Evolutionary conservation across 2,113 vertebrate genomes (phyloP).

Genomic region (Carassius carassius): DNA sequence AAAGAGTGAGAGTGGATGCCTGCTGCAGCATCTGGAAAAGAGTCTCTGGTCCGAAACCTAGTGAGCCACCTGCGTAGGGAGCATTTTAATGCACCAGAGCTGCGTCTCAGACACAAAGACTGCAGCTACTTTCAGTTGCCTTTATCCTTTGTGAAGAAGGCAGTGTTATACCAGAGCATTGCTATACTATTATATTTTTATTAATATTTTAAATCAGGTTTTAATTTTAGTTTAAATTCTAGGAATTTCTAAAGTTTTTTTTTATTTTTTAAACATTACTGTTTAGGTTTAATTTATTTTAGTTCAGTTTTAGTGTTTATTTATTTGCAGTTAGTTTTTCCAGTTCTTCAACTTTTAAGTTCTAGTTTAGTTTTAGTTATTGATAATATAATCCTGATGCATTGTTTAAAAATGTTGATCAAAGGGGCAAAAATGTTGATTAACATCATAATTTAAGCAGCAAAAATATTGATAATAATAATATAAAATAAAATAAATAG

Average conservation of each 20-base stretch:
- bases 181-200: not conserved
- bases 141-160: not conserved
- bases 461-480: not conserved
- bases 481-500: not conserved
- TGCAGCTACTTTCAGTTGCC: not conserved
- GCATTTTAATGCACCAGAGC: not conserved
- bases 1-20: slow-evolving; percentile 47
- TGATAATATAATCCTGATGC: not conserved
- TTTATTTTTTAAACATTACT: not conserved
- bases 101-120: not conserved
- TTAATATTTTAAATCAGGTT: not conserved
- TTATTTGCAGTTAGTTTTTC: not conserved
- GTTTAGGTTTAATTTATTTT: not conserved
- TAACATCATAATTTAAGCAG: not conserved
- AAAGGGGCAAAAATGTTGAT: not conserved
- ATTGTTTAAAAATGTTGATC: not conserved
- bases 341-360: not conserved
- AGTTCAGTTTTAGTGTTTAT: not conserved
- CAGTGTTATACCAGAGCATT: not conserved
- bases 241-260: too few species aligned
- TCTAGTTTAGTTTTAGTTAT: not conserved
- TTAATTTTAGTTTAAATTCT: not conserved
- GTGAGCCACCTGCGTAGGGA: not conserved
- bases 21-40: not conserved
- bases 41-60: not conserved